A percentile compares a stretch with the other conserved stretches of the same genome.
Conservation (phyloP, 1,140 invertebrate species). For the Formica selysi region DNA sequence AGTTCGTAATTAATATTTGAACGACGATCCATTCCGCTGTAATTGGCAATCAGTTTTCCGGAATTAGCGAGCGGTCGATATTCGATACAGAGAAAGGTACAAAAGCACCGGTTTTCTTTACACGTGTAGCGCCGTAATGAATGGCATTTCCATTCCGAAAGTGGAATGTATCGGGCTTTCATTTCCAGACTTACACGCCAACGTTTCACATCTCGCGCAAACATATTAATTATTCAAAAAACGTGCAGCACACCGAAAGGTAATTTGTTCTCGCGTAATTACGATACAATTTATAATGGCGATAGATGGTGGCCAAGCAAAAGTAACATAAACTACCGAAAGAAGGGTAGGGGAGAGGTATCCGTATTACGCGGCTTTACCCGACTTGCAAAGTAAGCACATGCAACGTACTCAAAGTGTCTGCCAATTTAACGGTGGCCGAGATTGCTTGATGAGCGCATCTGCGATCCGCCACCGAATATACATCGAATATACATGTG, state of each 20-base stretch:
- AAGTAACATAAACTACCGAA: not conserved
- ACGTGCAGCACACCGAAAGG: not conserved
- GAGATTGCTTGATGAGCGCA: slow-evolving; percentile 67
- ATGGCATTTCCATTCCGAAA: slow-evolving; percentile 47
- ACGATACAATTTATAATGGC: slow-evolving; percentile 49
- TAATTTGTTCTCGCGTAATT: slow-evolving; percentile 28
- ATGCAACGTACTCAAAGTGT: slow-evolving; percentile 48
- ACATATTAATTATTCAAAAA: slow-evolving; percentile 55
- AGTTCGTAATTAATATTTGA: slow-evolving; percentile 58
- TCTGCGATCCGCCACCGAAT: slow-evolving; percentile 63
- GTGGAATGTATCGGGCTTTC: slow-evolving; percentile 35
- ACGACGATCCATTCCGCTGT: slow-evolving; percentile 44
- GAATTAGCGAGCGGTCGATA: slow-evolving; percentile 55
- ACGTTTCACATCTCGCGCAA: not conserved
- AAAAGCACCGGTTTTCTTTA: slow-evolving; percentile 54
- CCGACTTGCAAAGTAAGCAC: slow-evolving; percentile 47
- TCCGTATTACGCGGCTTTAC: slow-evolving; percentile 6
- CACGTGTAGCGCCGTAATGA: slow-evolving; percentile 33
- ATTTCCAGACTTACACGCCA: slow-evolving; percentile 33
- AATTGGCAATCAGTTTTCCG: slow-evolving; percentile 57
- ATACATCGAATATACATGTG: slow-evolving; percentile 25
- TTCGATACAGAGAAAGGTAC: slow-evolving; percentile 23
- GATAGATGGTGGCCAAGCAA: slow-evolving; percentile 25
- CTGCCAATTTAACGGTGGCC: slow-evolving; percentile 48
- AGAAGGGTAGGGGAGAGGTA: not conserved